phyloP scores from a whole-genome alignment of 2,797 vertebrate species.

The Chrysocyon brachyurus region DNA sequence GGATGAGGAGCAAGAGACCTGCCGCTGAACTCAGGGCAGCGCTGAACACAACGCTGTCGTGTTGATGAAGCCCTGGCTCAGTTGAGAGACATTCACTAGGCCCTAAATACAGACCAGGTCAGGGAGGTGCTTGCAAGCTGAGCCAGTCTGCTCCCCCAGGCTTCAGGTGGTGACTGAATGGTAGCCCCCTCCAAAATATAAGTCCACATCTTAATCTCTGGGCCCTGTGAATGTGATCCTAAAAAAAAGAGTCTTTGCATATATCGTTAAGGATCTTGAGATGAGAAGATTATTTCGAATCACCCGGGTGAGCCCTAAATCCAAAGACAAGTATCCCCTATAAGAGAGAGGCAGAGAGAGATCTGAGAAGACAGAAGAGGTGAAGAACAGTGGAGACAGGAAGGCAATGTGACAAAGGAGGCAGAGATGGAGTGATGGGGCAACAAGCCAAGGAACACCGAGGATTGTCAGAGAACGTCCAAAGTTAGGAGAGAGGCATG shows the following conservation, averaged over 20 bases:
- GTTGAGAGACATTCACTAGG: not conserved
- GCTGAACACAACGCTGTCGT: not conserved
- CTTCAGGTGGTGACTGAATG: not conserved
- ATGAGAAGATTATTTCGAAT: not conserved
- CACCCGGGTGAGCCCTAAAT: not conserved
- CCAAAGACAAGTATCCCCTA: not conserved
- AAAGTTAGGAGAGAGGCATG: too few relatives aligned
- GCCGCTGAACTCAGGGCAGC: not conserved
- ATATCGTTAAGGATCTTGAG: not conserved
- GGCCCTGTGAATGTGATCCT: not conserved
- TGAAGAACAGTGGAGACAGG: not conserved
- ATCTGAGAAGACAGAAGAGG: not conserved
- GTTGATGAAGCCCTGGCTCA: not conserved
- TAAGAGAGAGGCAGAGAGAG: not conserved
- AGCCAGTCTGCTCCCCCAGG: not conserved
- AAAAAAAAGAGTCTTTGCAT: not conserved
- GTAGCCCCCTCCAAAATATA: not conserved
- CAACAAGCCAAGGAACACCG: not conserved
- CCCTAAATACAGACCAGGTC: not conserved
- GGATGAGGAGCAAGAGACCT: too few relatives aligned
- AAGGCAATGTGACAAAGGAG: not conserved
- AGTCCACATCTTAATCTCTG: fast-evolving
- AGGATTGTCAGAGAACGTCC: fast-evolving
- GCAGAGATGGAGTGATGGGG: fast-evolving
- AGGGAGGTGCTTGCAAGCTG: too few relatives aligned